phyloP scores from a whole-genome alignment of 2,797 vertebrate species.

The Arnoldichthys spilopterus region DNA sequence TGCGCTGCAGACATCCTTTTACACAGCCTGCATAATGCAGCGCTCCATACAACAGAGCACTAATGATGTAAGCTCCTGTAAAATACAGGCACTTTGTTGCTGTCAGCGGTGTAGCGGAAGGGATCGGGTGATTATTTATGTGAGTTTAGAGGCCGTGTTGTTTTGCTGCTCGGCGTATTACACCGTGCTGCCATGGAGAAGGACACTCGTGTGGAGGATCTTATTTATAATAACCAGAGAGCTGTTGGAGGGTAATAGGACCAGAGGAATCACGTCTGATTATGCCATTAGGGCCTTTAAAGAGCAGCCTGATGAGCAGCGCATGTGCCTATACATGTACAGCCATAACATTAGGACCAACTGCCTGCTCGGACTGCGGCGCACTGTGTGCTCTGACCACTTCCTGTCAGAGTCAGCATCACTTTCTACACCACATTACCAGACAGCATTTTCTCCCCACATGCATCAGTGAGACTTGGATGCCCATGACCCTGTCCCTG shows the following conservation, averaged over 20 bases:
- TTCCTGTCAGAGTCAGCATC: too few relatives aligned
- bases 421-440: too few relatives aligned
- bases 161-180: conserved; percentile 12
- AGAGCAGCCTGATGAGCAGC: not conserved
- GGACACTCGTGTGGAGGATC: not conserved
- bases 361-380: too few relatives aligned
- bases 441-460: too few relatives aligned
- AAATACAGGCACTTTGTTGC: conserved; percentile 21
- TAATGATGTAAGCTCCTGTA: conserved; percentile 4
- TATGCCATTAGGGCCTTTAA: conserved; percentile 56
- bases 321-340: conserved; percentile 6
- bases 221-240: conserved; percentile 15
- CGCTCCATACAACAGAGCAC: not conserved
- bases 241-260: conserved; percentile 1
- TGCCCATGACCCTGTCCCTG: too few relatives aligned
- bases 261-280: conserved; percentile 57
- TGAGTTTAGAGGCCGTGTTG: conserved; percentile 1
- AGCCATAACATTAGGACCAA: too few relatives aligned
- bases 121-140: conserved; percentile 18
- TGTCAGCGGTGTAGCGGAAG: not conserved
- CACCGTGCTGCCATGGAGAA: not conserved
- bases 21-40: not conserved
- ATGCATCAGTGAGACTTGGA: too few relatives aligned
- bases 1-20: not conserved
- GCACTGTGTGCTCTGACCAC: too few relatives aligned